Base-by-base conservation (phyloP, 2,888 invertebrate genomes). In the Tetranychus piercei region DNA sequence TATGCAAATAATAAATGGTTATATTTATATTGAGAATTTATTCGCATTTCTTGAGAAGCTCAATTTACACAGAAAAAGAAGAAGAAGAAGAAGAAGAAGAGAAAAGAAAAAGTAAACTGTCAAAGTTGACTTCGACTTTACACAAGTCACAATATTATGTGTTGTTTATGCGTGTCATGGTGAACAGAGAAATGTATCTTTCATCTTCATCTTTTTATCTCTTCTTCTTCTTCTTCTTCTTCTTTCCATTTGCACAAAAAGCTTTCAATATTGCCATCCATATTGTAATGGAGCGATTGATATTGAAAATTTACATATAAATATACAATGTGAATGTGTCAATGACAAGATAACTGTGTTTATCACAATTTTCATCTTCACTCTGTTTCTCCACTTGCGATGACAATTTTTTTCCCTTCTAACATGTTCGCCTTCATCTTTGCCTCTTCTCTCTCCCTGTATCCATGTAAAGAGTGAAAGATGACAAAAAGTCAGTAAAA, bases 271-370 rank as follows among this genome's bases (percentile, higher is more conserved):
- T 55, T 55, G 55, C 15, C 55, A 45, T 45, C 45, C 45, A 55
- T 55, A 55, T 7, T 55, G 55, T 15, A 55, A 55, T 55, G 55
- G 55, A 55, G 55, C 11, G 15, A 15, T 55, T 9, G 55, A 15
- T 55, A 55, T 55, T 55, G 55, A 55, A 55, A 55, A 55, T 55
- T 55, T 55, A 55, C 55, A 55, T 55, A 55, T 55, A 55, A 55
- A 55, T 55, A 55, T 15, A 55, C 55, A 55, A 15, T 55, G 9
- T 9, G 15, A 55, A 15, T 55, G 55, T 55, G 55, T 55, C 55
- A 55, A 55, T 15, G 55, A 15, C 55, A 55, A 55, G 55, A 55
- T 55, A 15, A 15, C 55, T 55, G 55, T 55, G 55, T 55, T 55
- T 55, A 55, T 55, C 55, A 15, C 11, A 55, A 55, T 55, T 34